Conservation (phyloP, 2,113 vertebrate species). For the Oxyruncus cristatus region DNA sequence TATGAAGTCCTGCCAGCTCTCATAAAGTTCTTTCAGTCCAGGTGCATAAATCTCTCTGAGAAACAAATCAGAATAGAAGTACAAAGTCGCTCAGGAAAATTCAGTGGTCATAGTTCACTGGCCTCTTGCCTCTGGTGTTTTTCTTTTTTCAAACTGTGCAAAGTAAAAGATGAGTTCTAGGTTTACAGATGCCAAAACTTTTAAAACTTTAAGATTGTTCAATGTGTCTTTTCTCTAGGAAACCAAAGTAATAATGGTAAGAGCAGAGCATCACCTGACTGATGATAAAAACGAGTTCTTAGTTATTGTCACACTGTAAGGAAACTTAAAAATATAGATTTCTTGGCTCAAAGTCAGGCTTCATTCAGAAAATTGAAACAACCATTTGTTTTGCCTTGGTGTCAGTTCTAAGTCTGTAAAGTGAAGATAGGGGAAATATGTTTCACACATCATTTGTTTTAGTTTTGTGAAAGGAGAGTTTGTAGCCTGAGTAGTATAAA, state of each 20-base stretch:
- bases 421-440: background rate
- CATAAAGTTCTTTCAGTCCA: background rate
- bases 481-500: background rate
- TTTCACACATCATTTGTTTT: background rate
- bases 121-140: background rate
- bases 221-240: background rate
- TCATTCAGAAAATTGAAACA: background rate
- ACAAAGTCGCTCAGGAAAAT: background rate
- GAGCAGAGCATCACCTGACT: background rate
- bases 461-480: background rate
- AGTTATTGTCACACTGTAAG: background rate
- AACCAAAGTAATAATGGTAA: background rate
- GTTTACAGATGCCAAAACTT: background rate
- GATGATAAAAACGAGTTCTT: background rate
- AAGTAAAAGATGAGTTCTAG: background rate
- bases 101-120: background rate
- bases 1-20: background rate
- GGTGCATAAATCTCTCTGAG: background rate
- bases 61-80: constrained; percentile 12
- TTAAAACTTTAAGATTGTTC: background rate
- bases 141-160: background rate
- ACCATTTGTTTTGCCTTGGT: background rate
- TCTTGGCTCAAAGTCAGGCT: background rate
- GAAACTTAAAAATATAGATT: background rate
- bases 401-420: background rate